Percentiles rank a stretch among this genome's conserved stretches.
Conservation (phyloP, 2,888 invertebrate genomes). For the Drosophila nigritarsus region DNA sequence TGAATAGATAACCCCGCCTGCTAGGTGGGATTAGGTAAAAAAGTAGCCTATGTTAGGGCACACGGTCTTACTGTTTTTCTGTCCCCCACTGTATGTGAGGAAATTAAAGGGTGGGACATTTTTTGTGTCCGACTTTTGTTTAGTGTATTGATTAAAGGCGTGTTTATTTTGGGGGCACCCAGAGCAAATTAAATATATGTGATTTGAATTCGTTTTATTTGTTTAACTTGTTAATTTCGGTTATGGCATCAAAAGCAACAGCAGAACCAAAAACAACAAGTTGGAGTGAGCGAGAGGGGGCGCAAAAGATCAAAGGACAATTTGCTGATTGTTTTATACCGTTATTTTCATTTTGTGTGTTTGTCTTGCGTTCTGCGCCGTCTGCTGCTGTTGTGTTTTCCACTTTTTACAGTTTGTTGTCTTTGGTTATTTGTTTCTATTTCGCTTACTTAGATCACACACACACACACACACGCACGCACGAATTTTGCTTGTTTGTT, state of each 20-base stretch:
- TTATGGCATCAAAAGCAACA: slow-evolving; percentile 65
- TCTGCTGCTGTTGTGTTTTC: slow-evolving; percentile 35
- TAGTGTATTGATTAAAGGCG: slow-evolving; percentile 40
- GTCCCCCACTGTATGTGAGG: background rate
- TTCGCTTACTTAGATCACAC: slow-evolving; percentile 55
- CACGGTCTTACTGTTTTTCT: too few relatives aligned
- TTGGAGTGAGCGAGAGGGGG: slow-evolving; percentile 8
- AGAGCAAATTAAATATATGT: slow-evolving; percentile 19
- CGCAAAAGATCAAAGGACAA: slow-evolving; percentile 78
- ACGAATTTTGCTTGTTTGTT: slow-evolving; percentile 55
- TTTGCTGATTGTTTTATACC: slow-evolving; percentile 78
- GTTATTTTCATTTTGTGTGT: slow-evolving; percentile 77
- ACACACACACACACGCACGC: background rate
- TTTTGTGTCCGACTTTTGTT: slow-evolving; percentile 12
- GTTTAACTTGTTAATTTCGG: slow-evolving; percentile 72
- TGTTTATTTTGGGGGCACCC: slow-evolving; percentile 25
- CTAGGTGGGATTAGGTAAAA: too few relatives aligned
- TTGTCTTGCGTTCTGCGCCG: slow-evolving; percentile 14
- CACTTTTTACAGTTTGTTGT: slow-evolving; percentile 57
- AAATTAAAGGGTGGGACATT: slow-evolving; percentile 1
- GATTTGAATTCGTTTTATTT: slow-evolving; percentile 62
- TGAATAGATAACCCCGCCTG: too few relatives aligned
- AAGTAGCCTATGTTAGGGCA: too few relatives aligned
- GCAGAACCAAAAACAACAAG: slow-evolving; percentile 27
- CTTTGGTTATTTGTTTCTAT: slow-evolving; percentile 62